phyloP scores from a whole-genome alignment of 2,888 invertebrate species.

The Clepsis dumicolana region DNA sequence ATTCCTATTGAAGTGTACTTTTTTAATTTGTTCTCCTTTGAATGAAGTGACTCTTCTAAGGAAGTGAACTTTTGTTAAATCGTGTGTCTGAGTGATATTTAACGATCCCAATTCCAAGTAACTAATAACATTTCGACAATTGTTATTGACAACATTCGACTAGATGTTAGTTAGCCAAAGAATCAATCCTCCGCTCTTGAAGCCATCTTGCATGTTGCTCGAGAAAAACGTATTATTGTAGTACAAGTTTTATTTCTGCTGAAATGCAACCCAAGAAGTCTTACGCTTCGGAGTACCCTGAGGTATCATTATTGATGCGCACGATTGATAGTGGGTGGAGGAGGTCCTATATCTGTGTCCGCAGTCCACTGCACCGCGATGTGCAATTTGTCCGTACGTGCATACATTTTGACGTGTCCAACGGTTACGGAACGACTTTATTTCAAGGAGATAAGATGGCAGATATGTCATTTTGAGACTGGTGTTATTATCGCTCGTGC shows the following conservation, averaged over 20 bases:
- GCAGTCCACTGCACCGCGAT: conserved; percentile 53
- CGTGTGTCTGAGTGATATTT: no score
- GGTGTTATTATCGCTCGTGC: conserved; percentile 58
- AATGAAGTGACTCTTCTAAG: no score
- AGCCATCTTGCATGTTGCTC: neutral
- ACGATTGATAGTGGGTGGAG: conserved; percentile 45
- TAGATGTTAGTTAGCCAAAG: no score
- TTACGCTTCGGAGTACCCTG: conserved; percentile 6
- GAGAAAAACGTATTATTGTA: neutral
- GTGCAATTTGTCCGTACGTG: conserved; percentile 82
- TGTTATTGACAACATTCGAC: no score
- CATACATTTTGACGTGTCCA: conserved; percentile 36
- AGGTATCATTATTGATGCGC: conserved; percentile 45
- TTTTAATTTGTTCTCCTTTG: no score
- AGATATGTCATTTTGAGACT: neutral
- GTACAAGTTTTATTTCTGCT: neutral
- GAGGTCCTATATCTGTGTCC: conserved; percentile 47
- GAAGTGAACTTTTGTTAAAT: no score
- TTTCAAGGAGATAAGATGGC: neutral
- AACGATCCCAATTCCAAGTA: no score
- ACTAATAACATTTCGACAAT: no score
- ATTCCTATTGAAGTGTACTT: no score
- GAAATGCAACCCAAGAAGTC: neutral
- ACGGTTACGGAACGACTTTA: neutral
- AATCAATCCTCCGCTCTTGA: no score